Conservation (phyloP, 2,113 vertebrate genomes). For the Dromaius novaehollandiae region DNA sequence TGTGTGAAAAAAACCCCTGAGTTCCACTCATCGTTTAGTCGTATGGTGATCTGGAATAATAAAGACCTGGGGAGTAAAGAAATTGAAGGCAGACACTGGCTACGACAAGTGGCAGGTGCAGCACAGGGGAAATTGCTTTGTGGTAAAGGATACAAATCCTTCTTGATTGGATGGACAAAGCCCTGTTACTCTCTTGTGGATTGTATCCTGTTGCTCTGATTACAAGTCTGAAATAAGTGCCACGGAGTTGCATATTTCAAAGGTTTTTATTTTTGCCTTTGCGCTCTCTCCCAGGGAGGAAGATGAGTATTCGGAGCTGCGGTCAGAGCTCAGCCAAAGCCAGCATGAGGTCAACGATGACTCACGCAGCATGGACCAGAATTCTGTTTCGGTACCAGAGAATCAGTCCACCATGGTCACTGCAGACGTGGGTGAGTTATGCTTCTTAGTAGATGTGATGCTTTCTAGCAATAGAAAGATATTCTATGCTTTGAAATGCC, state of each 20-base stretch:
- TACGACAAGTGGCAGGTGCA: neutral
- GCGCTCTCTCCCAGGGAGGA: constrained; percentile 80
- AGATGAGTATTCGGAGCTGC: constrained; percentile 86
- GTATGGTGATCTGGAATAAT: neutral
- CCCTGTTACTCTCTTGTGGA: neutral
- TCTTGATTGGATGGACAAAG: neutral
- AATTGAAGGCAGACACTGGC: neutral
- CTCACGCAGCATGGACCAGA: constrained; percentile 83
- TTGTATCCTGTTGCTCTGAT: neutral
- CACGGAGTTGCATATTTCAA: fast-evolving
- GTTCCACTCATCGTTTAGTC: neutral
- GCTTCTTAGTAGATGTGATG: neutral
- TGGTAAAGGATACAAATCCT: neutral
- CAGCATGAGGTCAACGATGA: constrained; percentile 87
- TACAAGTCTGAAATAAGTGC: neutral
- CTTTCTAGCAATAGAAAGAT: neutral
- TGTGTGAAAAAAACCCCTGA: neutral
- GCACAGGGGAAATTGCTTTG: neutral
- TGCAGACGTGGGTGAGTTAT: constrained; percentile 84
- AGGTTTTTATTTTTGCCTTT: neutral
- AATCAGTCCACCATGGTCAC: constrained; percentile 88
- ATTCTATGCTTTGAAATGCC: neutral
- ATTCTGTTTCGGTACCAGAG: constrained; percentile 84
- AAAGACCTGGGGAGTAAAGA: neutral
- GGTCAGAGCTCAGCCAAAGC: constrained; percentile 87